Evolutionary conservation across 1,140 invertebrate species (phyloP).

Genomic region (Drosophila melanogaster): Release_6_plus_ISO1_MT NT_037436.4:17881001-17881500

Average conservation of each 20-base stretch:
- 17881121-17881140: slow-evolving; percentile 90
- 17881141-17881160: slow-evolving; percentile 88
- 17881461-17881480: slow-evolving; percentile 88
- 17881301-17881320: slow-evolving; percentile 94
- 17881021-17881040: not conserved
- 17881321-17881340: slow-evolving; percentile 94
- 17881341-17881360: slow-evolving; percentile 89
- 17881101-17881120: slow-evolving; percentile 89
- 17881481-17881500: too few relatives aligned
- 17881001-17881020: too few relatives aligned
- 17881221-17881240: slow-evolving; percentile 88
- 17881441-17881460: slow-evolving; percentile 96
- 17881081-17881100: slow-evolving; percentile 87
- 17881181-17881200: slow-evolving; percentile 91
- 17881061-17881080: slow-evolving; percentile 89
- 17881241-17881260: slow-evolving; percentile 91
- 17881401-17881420: slow-evolving; percentile 91
- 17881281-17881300: slow-evolving; percentile 89
- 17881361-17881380: slow-evolving; percentile 88
- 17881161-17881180: slow-evolving; percentile 44
- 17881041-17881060: slow-evolving; percentile 43
- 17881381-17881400: slow-evolving; percentile 90
- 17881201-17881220: slow-evolving; percentile 93
- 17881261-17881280: slow-evolving; percentile 90
- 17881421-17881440: slow-evolving; percentile 88